Evolutionary conservation across 1,140 invertebrate species (phyloP), one percentile per base, ranked within the genome.

Genomic region (Ostrea edulis): DNA sequence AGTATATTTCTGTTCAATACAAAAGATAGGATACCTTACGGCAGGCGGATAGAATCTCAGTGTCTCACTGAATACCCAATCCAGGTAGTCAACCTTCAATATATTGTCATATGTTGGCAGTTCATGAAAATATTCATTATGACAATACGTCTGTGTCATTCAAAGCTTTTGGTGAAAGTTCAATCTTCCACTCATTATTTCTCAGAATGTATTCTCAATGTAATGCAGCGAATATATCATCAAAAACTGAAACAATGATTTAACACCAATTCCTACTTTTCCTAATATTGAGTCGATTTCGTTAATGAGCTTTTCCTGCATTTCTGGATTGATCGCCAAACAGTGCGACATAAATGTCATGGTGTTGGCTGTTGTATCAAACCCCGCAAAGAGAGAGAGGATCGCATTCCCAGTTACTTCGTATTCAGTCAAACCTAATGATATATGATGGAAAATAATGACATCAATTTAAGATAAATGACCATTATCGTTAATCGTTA

Each of bases 341-440:
- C 35, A 44, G 35, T 44, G 96, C 0, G 97, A 92, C 11, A 96
- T 95, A 91, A 97, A 97, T 0, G 96, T 94, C 86, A 98, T 96
- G 0, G 96, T 95, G 8, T 96, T 96, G 0, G 97, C 97, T 0
- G 97, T 97, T 0, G 97, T 98, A 93, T 98, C 97, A 86, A 97
- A 97, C 8, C 97, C 97, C 71, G 97, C 97, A 2, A 96, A 3
- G 44, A 94, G 90, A 93, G 94, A 17, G 82, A 81, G 22, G 92
- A 84, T 44, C 91, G 91, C 25, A 86, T 65, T 25, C 35, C 35
- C 35, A 44, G 35, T 44, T 5, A 44, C 35, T 44, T 44, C 35
- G 35, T 44, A 1, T 44, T 86, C 51, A 20, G 86, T 91, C 29
- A 93, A 51, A 51, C 85, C 92, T 92, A 55, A 62, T 62, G 17